A percentile compares a stretch with the other conserved stretches of the same genome.
Evolutionary conservation across 2,113 vertebrate species (phyloP).

Genomic region (Raja brachyura): DNA sequence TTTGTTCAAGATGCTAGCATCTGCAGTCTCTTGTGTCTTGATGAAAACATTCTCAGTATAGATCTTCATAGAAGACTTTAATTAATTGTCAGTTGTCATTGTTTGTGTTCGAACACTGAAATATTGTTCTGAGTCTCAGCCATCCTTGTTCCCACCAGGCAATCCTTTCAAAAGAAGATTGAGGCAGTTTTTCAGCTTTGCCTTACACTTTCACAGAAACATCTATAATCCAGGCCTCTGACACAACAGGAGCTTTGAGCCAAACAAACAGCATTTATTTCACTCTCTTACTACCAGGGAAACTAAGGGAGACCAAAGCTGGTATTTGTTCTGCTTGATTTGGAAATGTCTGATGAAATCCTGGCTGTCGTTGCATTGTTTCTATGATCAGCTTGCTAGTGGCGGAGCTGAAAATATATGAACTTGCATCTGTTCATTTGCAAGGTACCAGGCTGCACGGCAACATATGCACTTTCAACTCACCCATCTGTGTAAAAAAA

Average conservation of each 20-base stretch:
- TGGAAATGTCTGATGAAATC: conserved; percentile 41
- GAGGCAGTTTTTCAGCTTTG: conserved; percentile 9
- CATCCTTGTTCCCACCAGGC: not conserved
- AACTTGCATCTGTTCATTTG: conserved; percentile 19
- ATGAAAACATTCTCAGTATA: not conserved
- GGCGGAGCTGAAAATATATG: conserved; percentile 26
- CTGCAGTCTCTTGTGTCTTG: not conserved
- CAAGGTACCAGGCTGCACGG: not conserved
- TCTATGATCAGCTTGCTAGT: conserved; percentile 41
- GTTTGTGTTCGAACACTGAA: not conserved
- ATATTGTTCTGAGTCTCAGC: not conserved
- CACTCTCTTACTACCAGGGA: conserved; percentile 40
- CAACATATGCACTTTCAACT: not conserved
- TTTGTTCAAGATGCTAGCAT: too few species aligned
- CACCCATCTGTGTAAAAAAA: conserved; percentile 7
- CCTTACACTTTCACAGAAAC: not conserved
- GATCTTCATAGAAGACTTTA: not conserved
- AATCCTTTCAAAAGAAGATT: not conserved
- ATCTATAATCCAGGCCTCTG: conserved; percentile 36
- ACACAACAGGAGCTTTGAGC: not conserved
- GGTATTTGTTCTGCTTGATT: conserved; percentile 44
- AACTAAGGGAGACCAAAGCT: conserved; percentile 42
- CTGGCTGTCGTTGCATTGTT: not conserved
- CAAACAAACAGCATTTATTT: conserved; percentile 38
- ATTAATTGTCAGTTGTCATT: not conserved